Evolutionary conservation across 2,888 invertebrate species (phyloP).

Genomic region (Brassicogethes aeneus): DNA sequence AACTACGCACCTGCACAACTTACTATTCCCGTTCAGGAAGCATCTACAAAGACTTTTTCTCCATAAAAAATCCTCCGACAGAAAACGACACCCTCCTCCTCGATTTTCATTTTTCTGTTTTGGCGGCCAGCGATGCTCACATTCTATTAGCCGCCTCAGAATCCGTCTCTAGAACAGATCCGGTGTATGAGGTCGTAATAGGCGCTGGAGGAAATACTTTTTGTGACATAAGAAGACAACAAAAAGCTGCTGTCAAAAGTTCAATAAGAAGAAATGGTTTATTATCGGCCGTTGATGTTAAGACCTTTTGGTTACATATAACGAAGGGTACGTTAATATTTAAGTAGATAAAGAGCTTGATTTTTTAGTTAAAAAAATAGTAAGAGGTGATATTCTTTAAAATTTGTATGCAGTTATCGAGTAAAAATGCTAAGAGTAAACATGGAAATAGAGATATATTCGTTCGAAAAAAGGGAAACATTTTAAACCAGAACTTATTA

Average conservation of each 20-base stretch:
- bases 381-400: no score
- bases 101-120: slow-evolving; percentile 59
- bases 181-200: slow-evolving; percentile 64
- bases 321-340: slow-evolving; percentile 40
- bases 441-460: no score
- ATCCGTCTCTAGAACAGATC: slow-evolving; percentile 41
- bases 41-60: slow-evolving; percentile 50
- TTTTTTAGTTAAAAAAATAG: slow-evolving; percentile 1
- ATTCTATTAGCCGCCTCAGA: slow-evolving; percentile 52
- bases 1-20: slow-evolving; percentile 44
- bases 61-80: slow-evolving; percentile 23
- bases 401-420: no score
- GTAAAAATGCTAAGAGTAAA: no score
- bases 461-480: no score
- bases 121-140: slow-evolving; percentile 60
- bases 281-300: slow-evolving; percentile 51
- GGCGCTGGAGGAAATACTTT: slow-evolving; percentile 66
- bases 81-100: slow-evolving; percentile 16
- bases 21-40: slow-evolving; percentile 49
- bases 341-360: background rate
- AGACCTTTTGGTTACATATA: slow-evolving; percentile 58
- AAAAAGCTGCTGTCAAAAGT: slow-evolving; percentile 48
- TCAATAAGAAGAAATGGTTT: slow-evolving; percentile 48
- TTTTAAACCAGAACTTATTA: no score
- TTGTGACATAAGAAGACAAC: slow-evolving; percentile 54